phyloP scores from a whole-genome alignment of 2,113 vertebrate genomes.

The Nerophis lumbriciformis region DNA sequence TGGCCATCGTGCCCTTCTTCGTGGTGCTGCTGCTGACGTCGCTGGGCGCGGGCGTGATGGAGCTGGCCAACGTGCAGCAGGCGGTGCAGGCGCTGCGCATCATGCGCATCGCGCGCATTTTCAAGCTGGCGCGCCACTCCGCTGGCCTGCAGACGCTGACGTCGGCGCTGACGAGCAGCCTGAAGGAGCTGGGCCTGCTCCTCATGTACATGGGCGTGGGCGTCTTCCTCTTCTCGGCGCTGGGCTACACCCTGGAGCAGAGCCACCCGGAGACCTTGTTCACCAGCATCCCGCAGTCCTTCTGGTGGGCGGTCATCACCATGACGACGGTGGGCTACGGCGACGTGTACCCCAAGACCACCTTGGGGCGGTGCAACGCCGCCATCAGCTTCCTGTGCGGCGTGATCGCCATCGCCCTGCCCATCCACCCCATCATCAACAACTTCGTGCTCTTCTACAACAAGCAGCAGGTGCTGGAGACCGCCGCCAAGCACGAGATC shows the following conservation, averaged over 20 bases:
- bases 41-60: constrained; percentile 85
- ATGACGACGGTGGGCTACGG: constrained; percentile 98
- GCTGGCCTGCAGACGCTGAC: constrained; percentile 94
- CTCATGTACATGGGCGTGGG: constrained; percentile 97
- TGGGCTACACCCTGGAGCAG: constrained; percentile 96
- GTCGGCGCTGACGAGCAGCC: constrained; percentile 90
- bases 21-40: constrained; percentile 86
- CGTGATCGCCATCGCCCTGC: constrained; percentile 92
- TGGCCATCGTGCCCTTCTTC: constrained; percentile 94
- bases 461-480: constrained; percentile 94
- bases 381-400: constrained; percentile 97
- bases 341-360: constrained; percentile 97
- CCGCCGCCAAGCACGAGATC: constrained; percentile 89
- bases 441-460: constrained; percentile 97
- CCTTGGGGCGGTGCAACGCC: constrained; percentile 90
- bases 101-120: constrained; percentile 92
- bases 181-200: constrained; percentile 90
- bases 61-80: constrained; percentile 92
- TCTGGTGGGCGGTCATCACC: constrained; percentile 99
- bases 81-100: constrained; percentile 93
- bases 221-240: constrained; percentile 93
- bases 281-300: constrained; percentile 96
- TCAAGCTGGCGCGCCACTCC: constrained; percentile 95
- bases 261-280: constrained; percentile 94
- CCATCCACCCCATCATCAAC: constrained; percentile 98